Base-by-base conservation (phyloP, 2,888 invertebrate genomes). In the Opisthograptis luteolata region DNA sequence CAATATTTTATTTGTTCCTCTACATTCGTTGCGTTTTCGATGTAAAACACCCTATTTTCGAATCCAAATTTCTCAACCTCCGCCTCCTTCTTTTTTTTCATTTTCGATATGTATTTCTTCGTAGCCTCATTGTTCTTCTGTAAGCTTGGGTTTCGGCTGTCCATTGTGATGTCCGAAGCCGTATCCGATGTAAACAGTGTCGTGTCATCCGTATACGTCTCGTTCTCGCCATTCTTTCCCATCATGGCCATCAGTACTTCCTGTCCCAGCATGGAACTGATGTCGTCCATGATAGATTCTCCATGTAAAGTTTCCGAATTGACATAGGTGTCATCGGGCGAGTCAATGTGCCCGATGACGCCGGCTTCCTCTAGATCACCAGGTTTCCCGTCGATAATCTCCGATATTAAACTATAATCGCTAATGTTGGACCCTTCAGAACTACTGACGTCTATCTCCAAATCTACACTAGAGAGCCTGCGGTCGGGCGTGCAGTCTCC, bases 271-370 rank as follows among this genome's bases (percentile, higher is more conserved):
- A 94, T 94, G 0, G 95, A 95, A 69, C 95, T 95, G 36, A 96
- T 93, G 69, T 96, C 96, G 60, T 96, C 95, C 87, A 95, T 93
- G 20, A 95, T 92, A 36, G 95, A 95, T 76, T 96, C 96, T 3
- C 95, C 95, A 51, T 94, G 95, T 61, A 95, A 90, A 3, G 94
- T 92, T 70, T 95, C 95, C n/a, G 94, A 94, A 62, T 93, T 93
- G 20, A 92, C 87, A 44, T 91, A 91, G 2, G 94, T 94, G 6
- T 94, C 93, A 56, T 96, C 96, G 0, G 96, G 96, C 0, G 96
- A 96, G 74, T 96, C 96, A 42, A 96, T 96, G 70, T 96, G 96
- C 7, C 94, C 93, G 39, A 96, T 94, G 59, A 92, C 92, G 70
- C 85, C 85, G 9, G 84, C 84, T 39, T 92, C 92, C 47, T 87